Base-by-base conservation (phyloP, 2,888 invertebrate genomes). In the Pollenia griseotomentosa region DNA sequence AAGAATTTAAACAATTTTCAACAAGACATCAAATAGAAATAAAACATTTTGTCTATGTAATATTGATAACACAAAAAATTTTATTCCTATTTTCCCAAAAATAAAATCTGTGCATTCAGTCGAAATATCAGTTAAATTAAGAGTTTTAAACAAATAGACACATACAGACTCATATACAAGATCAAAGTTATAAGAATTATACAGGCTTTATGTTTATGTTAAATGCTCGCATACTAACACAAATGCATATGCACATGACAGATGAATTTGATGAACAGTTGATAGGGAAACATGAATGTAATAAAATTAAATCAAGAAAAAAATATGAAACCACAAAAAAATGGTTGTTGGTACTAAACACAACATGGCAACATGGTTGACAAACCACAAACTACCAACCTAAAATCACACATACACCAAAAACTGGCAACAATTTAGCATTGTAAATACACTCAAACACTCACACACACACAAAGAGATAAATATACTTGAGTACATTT, bases 301-400 rank as follows among this genome's bases (percentile, higher is more conserved):
- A 71, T 51, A 68, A 86, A 83, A 74, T 71, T 65, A 75, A 57
- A 65, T 46, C 51, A 70, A 51, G 44, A 63, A 61, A 61, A 16
- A 42, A 6, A 7, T 7, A 51, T 40, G 40, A 57, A 71, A 71
- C 63, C 61, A 57, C 75, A 57, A 16, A 77, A 44, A 77, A 61
- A 7, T 57, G 70, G n/a, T 71, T 78, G 63, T 59, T 23, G 48
- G 12, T 82, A 71, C 55, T 63, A 57, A 63, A 83, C 51, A 71
- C 81, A 59, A 33, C 6, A 6, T 33, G 33, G 59, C 68, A 75
- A 74, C 82, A 78, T 70, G 70, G 73, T 70, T 70, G 44, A 74
- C 46, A 79, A 57, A 55, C 79, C 79, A 75, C 70, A 83, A 83
- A 65, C 74, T 63, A 78, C 40, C 66, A 79, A 66, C 42, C 65